Conservation (phyloP, 2,113 vertebrate genomes). For the Lepidothrix coronata region DNA sequence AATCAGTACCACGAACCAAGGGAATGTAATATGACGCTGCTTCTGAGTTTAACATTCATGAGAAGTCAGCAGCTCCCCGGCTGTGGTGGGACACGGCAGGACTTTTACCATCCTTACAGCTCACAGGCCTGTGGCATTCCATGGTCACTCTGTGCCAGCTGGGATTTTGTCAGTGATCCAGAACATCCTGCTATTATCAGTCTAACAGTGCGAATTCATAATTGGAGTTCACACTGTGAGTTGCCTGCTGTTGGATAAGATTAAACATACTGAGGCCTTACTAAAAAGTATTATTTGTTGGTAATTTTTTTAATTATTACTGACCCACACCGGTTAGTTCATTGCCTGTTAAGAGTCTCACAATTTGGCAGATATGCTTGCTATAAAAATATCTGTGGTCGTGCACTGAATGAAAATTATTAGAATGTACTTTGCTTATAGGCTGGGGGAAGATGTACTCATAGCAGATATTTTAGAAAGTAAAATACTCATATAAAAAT, state of each 20-base stretch:
- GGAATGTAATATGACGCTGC: accelerated
- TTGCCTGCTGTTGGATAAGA: background rate
- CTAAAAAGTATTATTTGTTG: background rate
- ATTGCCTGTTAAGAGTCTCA: background rate
- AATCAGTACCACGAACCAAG: accelerated
- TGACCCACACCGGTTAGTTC: background rate
- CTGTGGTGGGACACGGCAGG: accelerated
- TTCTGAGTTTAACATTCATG: background rate
- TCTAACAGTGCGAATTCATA: background rate
- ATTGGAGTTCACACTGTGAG: background rate
- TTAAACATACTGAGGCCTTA: background rate
- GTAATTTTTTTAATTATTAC: background rate
- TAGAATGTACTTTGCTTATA: background rate
- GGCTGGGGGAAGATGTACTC: background rate
- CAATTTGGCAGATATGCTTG: background rate
- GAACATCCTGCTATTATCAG: background rate
- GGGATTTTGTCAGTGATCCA: background rate
- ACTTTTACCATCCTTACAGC: background rate
- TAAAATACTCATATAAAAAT: background rate
- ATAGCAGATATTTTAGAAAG: background rate
- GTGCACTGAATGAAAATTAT: background rate
- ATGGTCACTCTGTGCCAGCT: accelerated
- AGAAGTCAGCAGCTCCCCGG: background rate
- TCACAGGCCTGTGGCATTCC: accelerated
- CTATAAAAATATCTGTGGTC: background rate